Base-by-base conservation (phyloP, 1,140 invertebrate species). In the Saccostrea cuccullata region DNA sequence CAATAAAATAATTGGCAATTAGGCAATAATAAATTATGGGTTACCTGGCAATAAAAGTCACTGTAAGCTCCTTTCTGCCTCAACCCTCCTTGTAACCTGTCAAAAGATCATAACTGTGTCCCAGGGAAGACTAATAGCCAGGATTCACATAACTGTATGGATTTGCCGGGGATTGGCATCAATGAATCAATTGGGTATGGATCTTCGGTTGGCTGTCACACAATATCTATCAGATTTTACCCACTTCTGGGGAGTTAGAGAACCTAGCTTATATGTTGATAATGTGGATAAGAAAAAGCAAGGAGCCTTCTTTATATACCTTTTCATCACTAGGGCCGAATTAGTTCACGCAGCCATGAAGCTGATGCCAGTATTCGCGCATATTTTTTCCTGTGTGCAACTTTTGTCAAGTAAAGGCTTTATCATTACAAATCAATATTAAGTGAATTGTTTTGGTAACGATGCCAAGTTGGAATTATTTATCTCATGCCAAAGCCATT, bases 381-480 rank as follows among this genome's bases (percentile, higher is more conserved):
- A 77, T 77, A 77, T 77, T 36, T 77, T 67, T 36, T 26, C 70
- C 70, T 77, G 70, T 77, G 26, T 77, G 70, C 70, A 77, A n/a
- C n/a, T n/a, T n/a, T n/a, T 77, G 70, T 77, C 70, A 77, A 36
- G 70, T n/a, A n/a, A n/a, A 77, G 70, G n/a, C n/a, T n/a, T n/a
- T n/a, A n/a, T 77, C 70, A 77, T 77, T 77, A 77, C 70, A n/a
- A n/a, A n/a, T 77, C 30, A 77, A 77, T 77, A 77, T 30, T 36
- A 77, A 77, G 26, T 77, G 70, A n/a, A n/a, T n/a, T n/a, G n/a
- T n/a, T n/a, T n/a, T n/a, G n/a, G n/a, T n/a, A n/a, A n/a, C n/a
- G n/a, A n/a, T n/a, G n/a, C n/a, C n/a, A n/a, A n/a, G 70, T 77
- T 77, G 70, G 36, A 77, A 77, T 77, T 36, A 77, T 77, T 77